Evolutionary conservation across 2,797 vertebrate species (phyloP).

Genomic region (Synaphobranchus kaupii): DNA sequence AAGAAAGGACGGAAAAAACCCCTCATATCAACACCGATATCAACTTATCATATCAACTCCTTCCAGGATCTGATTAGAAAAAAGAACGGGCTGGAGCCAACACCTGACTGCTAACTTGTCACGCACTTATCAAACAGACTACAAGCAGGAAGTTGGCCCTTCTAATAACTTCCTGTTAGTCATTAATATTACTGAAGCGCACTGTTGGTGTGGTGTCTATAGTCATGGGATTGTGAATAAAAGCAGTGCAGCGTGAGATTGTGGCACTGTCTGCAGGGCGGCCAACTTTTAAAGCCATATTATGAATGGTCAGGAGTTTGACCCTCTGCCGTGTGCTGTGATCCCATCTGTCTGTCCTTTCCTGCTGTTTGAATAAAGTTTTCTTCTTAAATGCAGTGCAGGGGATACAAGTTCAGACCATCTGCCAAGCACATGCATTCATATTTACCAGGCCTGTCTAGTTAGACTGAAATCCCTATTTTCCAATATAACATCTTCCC

Average conservation of each 20-base stretch:
- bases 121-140: conserved; percentile 28
- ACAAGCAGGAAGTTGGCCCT: conserved; percentile 45
- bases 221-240: not conserved
- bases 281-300: not conserved
- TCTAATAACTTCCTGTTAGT: conserved; percentile 38
- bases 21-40: not conserved
- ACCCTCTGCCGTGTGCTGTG: not conserved
- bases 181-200: not conserved
- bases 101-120: not conserved
- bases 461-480: not conserved
- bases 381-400: not conserved
- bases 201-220: not conserved
- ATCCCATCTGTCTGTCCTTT: not conserved
- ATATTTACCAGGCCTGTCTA: not conserved
- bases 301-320: not conserved
- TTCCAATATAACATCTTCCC: not conserved
- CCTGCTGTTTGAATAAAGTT: no score
- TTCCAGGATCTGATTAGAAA: not conserved
- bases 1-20: not conserved
- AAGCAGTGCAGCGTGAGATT: not conserved
- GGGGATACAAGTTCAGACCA: not conserved
- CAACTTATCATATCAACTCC: conserved; percentile 16
- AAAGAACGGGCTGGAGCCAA: not conserved
- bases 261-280: not conserved
- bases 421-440: not conserved